A percentile compares a stretch with the other conserved stretches of the same genome.
Conservation (phyloP, 2,113 vertebrate species). For the Garra rufa region DNA sequence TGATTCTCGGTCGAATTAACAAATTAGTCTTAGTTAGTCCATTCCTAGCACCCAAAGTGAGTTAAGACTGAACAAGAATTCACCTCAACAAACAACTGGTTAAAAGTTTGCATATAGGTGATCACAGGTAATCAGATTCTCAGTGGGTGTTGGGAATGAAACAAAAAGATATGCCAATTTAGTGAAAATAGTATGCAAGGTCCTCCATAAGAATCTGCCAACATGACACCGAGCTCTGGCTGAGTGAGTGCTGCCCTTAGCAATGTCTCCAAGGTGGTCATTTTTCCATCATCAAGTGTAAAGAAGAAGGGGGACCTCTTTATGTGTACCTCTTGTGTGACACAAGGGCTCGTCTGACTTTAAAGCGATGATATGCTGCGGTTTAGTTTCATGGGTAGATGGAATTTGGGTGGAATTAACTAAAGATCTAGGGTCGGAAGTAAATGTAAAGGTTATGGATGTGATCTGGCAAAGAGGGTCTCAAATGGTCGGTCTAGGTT, state of each 20-base stretch:
- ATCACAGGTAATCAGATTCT: neutral
- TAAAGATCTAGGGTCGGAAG: neutral
- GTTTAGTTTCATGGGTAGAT: slow-evolving; percentile 25
- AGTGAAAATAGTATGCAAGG: neutral
- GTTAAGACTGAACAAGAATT: slow-evolving; percentile 38
- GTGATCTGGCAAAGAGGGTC: neutral
- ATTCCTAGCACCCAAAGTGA: slow-evolving; percentile 56
- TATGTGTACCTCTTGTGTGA: slow-evolving; percentile 77
- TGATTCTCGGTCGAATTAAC: slow-evolving; percentile 52
- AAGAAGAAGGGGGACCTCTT: slow-evolving; percentile 83
- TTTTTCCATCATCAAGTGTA: slow-evolving; percentile 72
- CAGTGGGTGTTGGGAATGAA: slow-evolving; percentile 58
- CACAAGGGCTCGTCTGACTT: slow-evolving; percentile 82
- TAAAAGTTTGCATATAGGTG: slow-evolving; percentile 73
- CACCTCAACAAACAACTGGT: slow-evolving; percentile 78
- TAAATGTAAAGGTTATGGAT: neutral
- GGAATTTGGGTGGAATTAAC: neutral
- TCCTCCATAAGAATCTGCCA: slow-evolving; percentile 57
- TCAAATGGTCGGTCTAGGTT: neutral
- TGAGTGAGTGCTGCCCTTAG: slow-evolving; percentile 66
- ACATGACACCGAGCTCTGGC: slow-evolving; percentile 59
- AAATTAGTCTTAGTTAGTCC: slow-evolving; percentile 11
- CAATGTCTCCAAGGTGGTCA: slow-evolving; percentile 47
- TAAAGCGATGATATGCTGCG: slow-evolving; percentile 62
- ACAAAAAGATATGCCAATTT: neutral